Evolutionary conservation across 2,113 vertebrate genomes (phyloP).

Genomic region (Sceloporus tristichus): DNA sequence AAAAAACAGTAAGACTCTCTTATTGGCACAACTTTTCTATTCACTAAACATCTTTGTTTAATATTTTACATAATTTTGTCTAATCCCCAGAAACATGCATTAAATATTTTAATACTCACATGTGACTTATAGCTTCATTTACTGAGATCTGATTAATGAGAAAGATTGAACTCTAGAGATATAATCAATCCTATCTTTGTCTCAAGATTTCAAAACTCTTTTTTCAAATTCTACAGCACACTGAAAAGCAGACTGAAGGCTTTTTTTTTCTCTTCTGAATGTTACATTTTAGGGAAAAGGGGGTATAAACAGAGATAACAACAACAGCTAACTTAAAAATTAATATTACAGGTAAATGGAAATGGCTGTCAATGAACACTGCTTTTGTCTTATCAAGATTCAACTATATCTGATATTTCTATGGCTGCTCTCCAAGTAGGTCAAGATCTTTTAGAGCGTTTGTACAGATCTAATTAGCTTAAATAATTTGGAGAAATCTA

Average conservation of each 20-base stretch:
- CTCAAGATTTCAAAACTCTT: background rate
- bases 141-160: background rate
- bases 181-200: background rate
- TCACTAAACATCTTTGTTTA: background rate
- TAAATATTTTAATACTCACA: background rate
- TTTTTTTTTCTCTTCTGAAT: background rate
- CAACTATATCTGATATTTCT: background rate
- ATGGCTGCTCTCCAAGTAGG: background rate
- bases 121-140: background rate
- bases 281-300: background rate
- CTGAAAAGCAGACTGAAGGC: background rate
- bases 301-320: too few relatives aligned
- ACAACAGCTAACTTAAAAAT: background rate
- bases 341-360: background rate
- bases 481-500: background rate
- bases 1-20: background rate
- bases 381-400: background rate
- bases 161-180: background rate
- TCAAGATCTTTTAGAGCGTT: background rate
- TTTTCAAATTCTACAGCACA: background rate
- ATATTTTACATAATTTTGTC: background rate
- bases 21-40: background rate
- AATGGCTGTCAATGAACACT: background rate
- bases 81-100: background rate
- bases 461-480: background rate